Evolutionary conservation across 2,113 vertebrate species (phyloP).

Genomic region (Mionectes macconnelli): DNA sequence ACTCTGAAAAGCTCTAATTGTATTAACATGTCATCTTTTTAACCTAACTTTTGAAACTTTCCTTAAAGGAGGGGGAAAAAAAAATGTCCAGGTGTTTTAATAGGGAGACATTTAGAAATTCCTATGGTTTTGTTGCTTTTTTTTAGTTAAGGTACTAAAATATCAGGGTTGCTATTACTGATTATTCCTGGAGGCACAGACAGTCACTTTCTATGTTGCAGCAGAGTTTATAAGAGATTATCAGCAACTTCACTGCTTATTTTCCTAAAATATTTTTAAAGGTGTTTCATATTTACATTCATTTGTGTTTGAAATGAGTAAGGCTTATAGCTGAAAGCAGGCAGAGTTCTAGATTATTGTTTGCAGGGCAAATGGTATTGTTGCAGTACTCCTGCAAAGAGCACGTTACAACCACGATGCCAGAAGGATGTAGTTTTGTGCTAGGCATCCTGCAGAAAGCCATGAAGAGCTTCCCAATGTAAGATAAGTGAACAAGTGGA

Average conservation of each 20-base stretch:
- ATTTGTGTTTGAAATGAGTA: not conserved
- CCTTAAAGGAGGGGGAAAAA: not conserved
- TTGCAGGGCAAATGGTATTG: not conserved
- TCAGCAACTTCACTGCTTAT: not conserved
- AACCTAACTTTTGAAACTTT: not conserved
- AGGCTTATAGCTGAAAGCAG: not conserved
- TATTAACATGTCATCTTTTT: not conserved
- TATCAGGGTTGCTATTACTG: not conserved
- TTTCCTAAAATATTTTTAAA: not conserved
- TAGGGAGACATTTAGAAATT: not conserved
- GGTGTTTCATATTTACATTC: not conserved
- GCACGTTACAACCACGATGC: fast-evolving
- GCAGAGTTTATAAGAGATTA: not conserved
- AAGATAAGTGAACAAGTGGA: not conserved
- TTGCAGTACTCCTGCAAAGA: not conserved
- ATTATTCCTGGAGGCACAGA: not conserved
- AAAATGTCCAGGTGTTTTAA: not conserved
- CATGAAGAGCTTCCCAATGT: not conserved
- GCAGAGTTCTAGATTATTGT: not conserved
- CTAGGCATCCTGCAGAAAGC: not conserved
- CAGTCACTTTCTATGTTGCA: not conserved
- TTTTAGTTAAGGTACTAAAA: not conserved
- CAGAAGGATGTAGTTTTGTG: not conserved
- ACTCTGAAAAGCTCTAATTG: not conserved
- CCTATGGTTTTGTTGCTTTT: not conserved